Evolutionary conservation across 2,113 vertebrate genomes (phyloP).

Genomic region (Hippocampus barbouri): DNA sequence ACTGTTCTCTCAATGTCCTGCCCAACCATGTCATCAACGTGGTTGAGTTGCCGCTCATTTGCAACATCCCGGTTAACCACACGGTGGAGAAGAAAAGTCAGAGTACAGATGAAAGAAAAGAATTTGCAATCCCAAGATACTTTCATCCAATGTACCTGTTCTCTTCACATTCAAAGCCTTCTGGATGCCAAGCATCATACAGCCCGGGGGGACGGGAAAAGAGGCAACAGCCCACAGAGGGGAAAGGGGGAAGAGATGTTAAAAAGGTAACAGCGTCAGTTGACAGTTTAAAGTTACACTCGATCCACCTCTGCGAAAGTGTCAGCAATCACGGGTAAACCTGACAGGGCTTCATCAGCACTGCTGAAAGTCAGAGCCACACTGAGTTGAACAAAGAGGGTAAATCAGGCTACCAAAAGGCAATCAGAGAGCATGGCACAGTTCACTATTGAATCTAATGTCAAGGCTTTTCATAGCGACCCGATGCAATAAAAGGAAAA

Average conservation of each 20-base stretch:
- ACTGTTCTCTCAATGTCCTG: too few species aligned
- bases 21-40: too few species aligned
- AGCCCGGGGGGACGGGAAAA: conserved; percentile 19
- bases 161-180: conserved; percentile 20
- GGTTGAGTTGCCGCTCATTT: too few species aligned
- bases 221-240: conserved; percentile 22
- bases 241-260: background rate
- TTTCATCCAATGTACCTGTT: conserved; percentile 22
- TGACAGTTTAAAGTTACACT: conserved; percentile 37
- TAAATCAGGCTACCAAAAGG: conserved; percentile 10
- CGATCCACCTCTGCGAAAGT: conserved; percentile 22
- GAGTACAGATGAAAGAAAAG: background rate
- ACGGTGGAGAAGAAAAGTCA: too few species aligned
- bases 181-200: conserved; percentile 40
- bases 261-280: conserved; percentile 24
- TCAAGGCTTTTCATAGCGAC: conserved; percentile 19
- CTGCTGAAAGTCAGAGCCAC: conserved; percentile 10
- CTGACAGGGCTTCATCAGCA: conserved; percentile 27
- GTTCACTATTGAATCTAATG: conserved; percentile 4
- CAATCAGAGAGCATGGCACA: conserved; percentile 23
- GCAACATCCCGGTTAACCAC: too few species aligned
- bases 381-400: conserved; percentile 18
- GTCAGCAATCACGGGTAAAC: conserved; percentile 29
- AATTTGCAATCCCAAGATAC: conserved; percentile 4
- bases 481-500: conserved; percentile 9